Base-by-base conservation (phyloP, 23 tunicate species). In the Trididemnum clinides region DNA sequence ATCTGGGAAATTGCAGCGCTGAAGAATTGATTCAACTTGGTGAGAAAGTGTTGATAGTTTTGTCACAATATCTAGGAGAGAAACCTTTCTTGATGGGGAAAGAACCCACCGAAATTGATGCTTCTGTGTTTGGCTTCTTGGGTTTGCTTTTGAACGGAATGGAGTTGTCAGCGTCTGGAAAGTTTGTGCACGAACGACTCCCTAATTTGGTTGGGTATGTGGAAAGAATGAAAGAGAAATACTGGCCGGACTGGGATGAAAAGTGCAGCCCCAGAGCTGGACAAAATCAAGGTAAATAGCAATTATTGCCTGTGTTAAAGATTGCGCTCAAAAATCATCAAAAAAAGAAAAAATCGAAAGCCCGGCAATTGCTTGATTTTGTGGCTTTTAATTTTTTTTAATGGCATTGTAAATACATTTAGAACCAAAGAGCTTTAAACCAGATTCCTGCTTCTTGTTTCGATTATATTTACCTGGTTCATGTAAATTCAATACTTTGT, bases 171-270 rank as follows among this genome's bases (percentile, higher is more conserved):
- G 63, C 50, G 19, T 62, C 64, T 5, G 66, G 85, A 4, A 57
- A 82, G 33, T 74, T 54, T 25, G 39, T 88, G 44, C 18, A 1
- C 21, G 65, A 72, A 7, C 35, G 58, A 1, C 73, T 82, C 0
- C 71, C 78, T 0, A 88, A 88, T 39, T 58, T 88, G 49, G 83
- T 59, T 5, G 77, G 57, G 1, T 88, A 88, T 69, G 66, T 59
- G 5, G 77, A 82, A 7, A 57, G 92, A 30, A 82, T 88, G 87
- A 82, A 39, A 62, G 71, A 73, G 28, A 82, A 30, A 39, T 88
- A 72, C 51, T 88, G 85, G 80, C 82, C 83, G 2, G 87, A 88
- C 37, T 88, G 92, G 92, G 51, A 82, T 20, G 87, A 82, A 25
- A 57, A 18, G 7, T 73, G 80, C 80, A 36, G 57, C 38, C 80